Base-by-base conservation (phyloP, 2,113 vertebrate genomes). In the Grammomys dolichurus region DNA sequence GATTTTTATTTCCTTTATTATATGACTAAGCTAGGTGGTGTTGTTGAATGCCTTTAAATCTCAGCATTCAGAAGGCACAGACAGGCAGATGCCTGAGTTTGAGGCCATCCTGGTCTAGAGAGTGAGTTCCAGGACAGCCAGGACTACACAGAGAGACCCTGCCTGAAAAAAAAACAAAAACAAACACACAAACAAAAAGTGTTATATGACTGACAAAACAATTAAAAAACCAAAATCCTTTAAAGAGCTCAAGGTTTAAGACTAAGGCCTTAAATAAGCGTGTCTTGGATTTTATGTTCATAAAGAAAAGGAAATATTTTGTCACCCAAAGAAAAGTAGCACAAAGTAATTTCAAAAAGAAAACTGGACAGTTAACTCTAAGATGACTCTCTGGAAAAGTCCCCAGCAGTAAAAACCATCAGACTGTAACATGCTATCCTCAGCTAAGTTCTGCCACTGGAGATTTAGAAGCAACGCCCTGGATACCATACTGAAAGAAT, bases 371-470 rank as follows among this genome's bases (percentile, higher is more conserved):
- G 81, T 92, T 88, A 94, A 95, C 86, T 96, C 86, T 86, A 84
- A 77, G 69, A 87, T 95, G 97, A 97, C 36, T 96, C 95, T 93
- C 84, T 97, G 92, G 95, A 96, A 97, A 87, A 94, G 51, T 96
- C 72, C 88, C 93, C 72, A 95, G 97, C 67, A 96, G 89, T 97
- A 97, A 96, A 98, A 97, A 69, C 48, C 93, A 96, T 95, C 96
- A 95, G 95, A 96, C 95, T 97, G 36, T 73, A n/a, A 88, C 87
- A 56, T 43, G 69, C n/a, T 43, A 91, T 93, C 96, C 94, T n/a
- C 67, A 90, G 89, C 94, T 97, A 93, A 94, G 43, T 75, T 94
- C 95, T 95, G 91, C 8, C n/a, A 60, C 70, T 72, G 11, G 94
- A 65, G 94, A 91, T 97, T 97, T 95, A 90, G 87, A 89, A 96